Conservation (phyloP, 2,888 invertebrate genomes). For the Mechanitis messenoides region DNA sequence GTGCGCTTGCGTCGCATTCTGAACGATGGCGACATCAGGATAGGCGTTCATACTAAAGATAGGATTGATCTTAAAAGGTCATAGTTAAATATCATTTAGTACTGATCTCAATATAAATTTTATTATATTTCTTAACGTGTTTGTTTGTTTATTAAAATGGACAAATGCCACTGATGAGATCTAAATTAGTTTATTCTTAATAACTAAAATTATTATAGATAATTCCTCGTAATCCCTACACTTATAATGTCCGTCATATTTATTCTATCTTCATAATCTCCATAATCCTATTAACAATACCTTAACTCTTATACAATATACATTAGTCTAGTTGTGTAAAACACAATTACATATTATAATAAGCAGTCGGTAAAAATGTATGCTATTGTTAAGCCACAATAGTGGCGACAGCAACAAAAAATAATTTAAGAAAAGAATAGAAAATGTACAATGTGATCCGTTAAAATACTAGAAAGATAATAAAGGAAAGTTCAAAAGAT, state of each 20-base stretch:
- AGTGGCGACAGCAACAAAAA: slow-evolving; percentile 32
- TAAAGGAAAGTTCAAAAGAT: slow-evolving; percentile 37
- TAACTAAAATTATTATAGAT: too few relatives aligned
- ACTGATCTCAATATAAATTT: slow-evolving; percentile 11
- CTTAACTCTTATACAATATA: too few relatives aligned
- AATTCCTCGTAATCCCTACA: too few relatives aligned
- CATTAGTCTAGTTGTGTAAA: slow-evolving; percentile 13
- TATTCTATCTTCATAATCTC: too few relatives aligned
- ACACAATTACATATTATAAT: slow-evolving; percentile 22
- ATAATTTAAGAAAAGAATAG: slow-evolving; percentile 28
- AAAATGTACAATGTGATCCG: slow-evolving; percentile 32
- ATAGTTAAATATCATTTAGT: slow-evolving; percentile 36
- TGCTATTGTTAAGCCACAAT: slow-evolving; percentile 36
- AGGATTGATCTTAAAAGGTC: slow-evolving; percentile 47
- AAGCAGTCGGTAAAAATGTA: slow-evolving; percentile 31
- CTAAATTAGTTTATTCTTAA: too few relatives aligned
- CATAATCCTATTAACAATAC: slow-evolving; percentile 15
- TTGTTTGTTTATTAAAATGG: too few relatives aligned
- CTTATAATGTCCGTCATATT: too few relatives aligned
- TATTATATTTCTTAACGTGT: too few relatives aligned
- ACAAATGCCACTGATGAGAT: too few relatives aligned
- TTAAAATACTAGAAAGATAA: slow-evolving; percentile 37
- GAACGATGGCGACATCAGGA: slow-evolving; percentile 58
- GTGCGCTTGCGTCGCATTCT: slow-evolving; percentile 40
- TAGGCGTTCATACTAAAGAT: slow-evolving; percentile 34